These are phyloP conservation scores for Tetragnatha montana DNA, from an alignment of 2,888 invertebrate species.

Conservation along the genomic window DNA sequence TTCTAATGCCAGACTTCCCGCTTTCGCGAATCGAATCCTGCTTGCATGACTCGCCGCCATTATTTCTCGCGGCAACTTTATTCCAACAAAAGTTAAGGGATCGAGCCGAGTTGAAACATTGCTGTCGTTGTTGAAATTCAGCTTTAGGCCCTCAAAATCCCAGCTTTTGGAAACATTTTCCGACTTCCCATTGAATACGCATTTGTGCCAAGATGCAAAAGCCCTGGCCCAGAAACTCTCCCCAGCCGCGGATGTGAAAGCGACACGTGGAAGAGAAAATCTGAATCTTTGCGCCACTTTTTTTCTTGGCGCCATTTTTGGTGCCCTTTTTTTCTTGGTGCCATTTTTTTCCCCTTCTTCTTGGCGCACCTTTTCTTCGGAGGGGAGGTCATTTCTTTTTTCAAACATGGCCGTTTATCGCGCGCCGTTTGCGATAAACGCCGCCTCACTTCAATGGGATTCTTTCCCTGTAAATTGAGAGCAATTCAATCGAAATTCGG, in stretches of 20 bases:
- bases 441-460: slow-evolving; percentile 35
- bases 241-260: slow-evolving; percentile 51
- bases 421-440: slow-evolving; percentile 66
- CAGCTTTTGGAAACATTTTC: slow-evolving; percentile 31
- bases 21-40: background rate
- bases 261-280: slow-evolving; percentile 26
- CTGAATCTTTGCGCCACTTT: slow-evolving; percentile 18
- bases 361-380: slow-evolving; percentile 29
- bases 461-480: slow-evolving; percentile 62
- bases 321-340: slow-evolving; percentile 28
- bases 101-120: slow-evolving; percentile 26
- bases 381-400: slow-evolving; percentile 59
- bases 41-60: background rate
- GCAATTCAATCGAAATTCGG: slow-evolving; percentile 63
- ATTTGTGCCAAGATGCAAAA: slow-evolving; percentile 44
- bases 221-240: slow-evolving; percentile 29
- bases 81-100: slow-evolving; percentile 28
- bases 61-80: slow-evolving; percentile 19
- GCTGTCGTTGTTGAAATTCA: slow-evolving; percentile 48
- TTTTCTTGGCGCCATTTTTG: slow-evolving; percentile 39
- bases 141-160: slow-evolving; percentile 48
- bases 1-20: background rate
- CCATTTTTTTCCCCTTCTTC: slow-evolving; percentile 3
- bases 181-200: slow-evolving; percentile 40
- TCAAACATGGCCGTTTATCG: slow-evolving; percentile 67